Evolutionary conservation across 2,113 vertebrate genomes (phyloP), one percentile per base, ranked within the genome.

Genomic region (Cathartes aura): DNA sequence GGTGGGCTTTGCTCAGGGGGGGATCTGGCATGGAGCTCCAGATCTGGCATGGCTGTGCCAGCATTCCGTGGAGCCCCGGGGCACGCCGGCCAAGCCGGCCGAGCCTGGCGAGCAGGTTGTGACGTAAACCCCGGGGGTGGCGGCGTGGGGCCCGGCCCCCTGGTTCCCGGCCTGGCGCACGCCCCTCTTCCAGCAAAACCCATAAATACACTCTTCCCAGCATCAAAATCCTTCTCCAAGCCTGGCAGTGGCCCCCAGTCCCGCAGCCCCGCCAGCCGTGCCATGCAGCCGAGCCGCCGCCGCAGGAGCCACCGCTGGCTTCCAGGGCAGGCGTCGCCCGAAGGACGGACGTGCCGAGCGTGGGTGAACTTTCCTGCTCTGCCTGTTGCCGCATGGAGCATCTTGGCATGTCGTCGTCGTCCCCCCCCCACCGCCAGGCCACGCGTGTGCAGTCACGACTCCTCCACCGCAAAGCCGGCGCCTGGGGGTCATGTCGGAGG

Each of bases 101-200:
- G 10, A 97, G 90, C 97, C 74, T 75, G 96, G 87, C 0, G 17
- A 96, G 93, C 94, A 22, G 60, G 94, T 96, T 92, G 64, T 97
- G 96, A 87, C 0, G 68, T 66, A 96, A 97, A 81, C 8, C 64
- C 63, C 0, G 76, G 83, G 80, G 94, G 95, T 59, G 94, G 96
- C 4, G 11, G 91, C 4, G 40, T 82, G 68, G 92, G 93, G 59
- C 68, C 55, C 17, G 0, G 23, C 13, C 48, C 43, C 82, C 90
- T 88, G 91, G 24, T 87, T 93, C 88, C 82, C 1, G 5, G 48
- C 64, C 82, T 11, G 60, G 76, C 1, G 2, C 64, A 72, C 40
- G 0, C 34, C 87, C 56, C 43, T 78, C 16, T 67, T 62, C 62
- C 5, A 12, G 47, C 32, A 30, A 45, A 83, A 71, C 1, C 26